A percentile compares a stretch with the other conserved stretches of the same genome.
phyloP scores from a whole-genome alignment of 2,113 vertebrate genomes.

The Mormyrus lacerda region DNA sequence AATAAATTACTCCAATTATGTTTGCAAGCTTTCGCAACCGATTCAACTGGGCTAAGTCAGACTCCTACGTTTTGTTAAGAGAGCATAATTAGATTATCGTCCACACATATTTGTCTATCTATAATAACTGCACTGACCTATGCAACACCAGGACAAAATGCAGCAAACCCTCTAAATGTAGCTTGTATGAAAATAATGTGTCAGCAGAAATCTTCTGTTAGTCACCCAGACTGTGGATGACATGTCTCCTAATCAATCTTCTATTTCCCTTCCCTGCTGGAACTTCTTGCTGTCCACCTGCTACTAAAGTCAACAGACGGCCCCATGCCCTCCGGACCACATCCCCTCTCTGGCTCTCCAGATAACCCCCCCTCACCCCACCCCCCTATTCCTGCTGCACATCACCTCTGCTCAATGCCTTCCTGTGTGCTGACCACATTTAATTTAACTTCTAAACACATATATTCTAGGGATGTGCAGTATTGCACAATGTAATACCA shows the following conservation, averaged over 20 bases:
- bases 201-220: not conserved
- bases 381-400: not conserved
- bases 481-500: not conserved
- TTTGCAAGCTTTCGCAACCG: not conserved
- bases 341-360: conserved; percentile 6
- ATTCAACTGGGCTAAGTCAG: not conserved
- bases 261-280: not conserved
- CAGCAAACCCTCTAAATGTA: not conserved
- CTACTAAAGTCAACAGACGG: not conserved
- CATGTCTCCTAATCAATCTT: not conserved
- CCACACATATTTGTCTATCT: not conserved
- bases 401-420: not conserved
- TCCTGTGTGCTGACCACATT: not conserved
- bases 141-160: not conserved
- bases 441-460: not conserved
- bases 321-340: not conserved
- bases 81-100: not conserved
- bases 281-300: not conserved
- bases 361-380: not conserved
- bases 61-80: not conserved
- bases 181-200: not conserved
- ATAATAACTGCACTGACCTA: not conserved
- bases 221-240: not conserved
- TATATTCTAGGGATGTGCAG: no score
- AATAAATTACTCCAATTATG: not conserved